phyloP scores from a whole-genome alignment of 2,113 vertebrate genomes.

The Orthonyx spaldingii region DNA sequence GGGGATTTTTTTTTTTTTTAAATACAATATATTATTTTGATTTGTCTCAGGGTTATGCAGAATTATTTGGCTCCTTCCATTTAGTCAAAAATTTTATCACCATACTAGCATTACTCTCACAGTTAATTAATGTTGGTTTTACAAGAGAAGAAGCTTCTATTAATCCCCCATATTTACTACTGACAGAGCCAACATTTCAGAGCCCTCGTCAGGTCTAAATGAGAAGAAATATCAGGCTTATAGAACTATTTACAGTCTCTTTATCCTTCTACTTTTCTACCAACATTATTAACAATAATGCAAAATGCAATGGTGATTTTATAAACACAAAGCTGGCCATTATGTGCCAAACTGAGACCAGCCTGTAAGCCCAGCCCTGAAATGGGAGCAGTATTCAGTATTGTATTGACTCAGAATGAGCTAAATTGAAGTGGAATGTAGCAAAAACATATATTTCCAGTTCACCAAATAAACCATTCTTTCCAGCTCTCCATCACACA shows the following conservation, averaged over 20 bases:
- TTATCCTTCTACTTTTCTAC: neutral
- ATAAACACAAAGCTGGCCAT: neutral
- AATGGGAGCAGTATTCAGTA: neutral
- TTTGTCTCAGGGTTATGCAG: neutral
- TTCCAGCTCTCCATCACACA: neutral
- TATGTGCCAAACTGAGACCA: neutral
- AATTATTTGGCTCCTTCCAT: neutral
- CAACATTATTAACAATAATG: neutral
- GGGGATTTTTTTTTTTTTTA: accelerated
- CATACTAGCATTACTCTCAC: neutral
- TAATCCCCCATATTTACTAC: neutral
- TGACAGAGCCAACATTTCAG: neutral
- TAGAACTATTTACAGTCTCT: neutral
- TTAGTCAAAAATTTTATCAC: neutral
- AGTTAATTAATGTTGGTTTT: neutral
- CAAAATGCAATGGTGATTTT: neutral
- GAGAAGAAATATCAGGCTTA: neutral
- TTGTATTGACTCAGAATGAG: neutral
- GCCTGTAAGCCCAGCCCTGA: neutral
- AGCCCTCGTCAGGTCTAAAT: neutral
- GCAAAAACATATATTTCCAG: neutral
- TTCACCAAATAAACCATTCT: neutral
- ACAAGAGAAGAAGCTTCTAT: neutral
- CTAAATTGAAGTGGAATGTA: neutral
- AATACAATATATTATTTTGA: neutral